Evolutionary conservation across 2,888 invertebrate genomes (phyloP).

Genomic region (Yponomeuta evonymella): DNA sequence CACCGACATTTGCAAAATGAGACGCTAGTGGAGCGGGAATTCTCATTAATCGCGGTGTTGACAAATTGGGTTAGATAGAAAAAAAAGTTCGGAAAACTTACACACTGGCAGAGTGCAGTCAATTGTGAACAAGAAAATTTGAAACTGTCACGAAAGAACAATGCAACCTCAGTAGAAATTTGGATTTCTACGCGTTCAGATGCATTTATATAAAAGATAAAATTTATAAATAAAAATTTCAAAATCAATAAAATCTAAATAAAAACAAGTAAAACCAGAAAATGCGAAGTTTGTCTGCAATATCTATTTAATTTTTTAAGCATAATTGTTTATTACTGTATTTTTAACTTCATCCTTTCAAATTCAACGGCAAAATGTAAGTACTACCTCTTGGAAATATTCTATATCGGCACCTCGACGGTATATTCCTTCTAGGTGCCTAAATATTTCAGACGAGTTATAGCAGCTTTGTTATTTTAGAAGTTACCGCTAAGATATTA

Average conservation of each 20-base stretch:
- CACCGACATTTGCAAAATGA: conserved; percentile 44
- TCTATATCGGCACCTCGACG: neutral
- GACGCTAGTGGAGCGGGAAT: conserved; percentile 10
- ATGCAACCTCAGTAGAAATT: neutral
- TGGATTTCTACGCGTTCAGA: neutral
- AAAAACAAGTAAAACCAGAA: neutral
- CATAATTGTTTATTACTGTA: neutral
- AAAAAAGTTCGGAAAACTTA: conserved; percentile 8
- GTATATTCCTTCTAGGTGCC: too few relatives aligned
- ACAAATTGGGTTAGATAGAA: neutral
- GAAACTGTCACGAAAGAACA: neutral
- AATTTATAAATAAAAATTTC: neutral
- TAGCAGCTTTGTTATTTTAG: too few relatives aligned
- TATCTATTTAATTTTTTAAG: neutral
- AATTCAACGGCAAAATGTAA: neutral
- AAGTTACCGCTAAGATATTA: too few relatives aligned
- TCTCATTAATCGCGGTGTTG: neutral
- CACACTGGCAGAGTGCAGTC: conserved; percentile 19
- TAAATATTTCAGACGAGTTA: too few relatives aligned
- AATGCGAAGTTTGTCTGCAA: neutral
- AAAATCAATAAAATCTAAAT: neutral
- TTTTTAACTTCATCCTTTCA: neutral
- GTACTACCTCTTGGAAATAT: neutral
- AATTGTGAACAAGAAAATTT: neutral
- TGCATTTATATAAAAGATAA: neutral